Base-by-base conservation (phyloP, 2,888 invertebrate species). In the Eueremaeus valkanovi region DNA sequence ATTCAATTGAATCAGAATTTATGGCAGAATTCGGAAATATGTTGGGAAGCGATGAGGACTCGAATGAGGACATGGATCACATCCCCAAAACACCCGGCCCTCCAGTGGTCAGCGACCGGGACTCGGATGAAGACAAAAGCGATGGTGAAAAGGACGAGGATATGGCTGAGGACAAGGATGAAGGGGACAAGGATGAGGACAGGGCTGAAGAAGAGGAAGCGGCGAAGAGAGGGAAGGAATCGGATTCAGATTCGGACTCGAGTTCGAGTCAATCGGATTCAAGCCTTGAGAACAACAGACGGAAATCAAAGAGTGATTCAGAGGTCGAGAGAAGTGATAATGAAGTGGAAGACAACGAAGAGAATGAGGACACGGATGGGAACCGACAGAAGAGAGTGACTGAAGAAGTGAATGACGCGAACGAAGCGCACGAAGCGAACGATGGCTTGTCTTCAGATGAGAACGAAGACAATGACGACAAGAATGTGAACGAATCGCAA, bases 21-120 rank as follows among this genome's bases (percentile, higher is more conserved):
- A 74, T 74, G 74, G 40, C 74, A n/a, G 74, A 68, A n/a, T 74
- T 68, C 40, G 31, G 18, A 9, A 74, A 74, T 36, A 61, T 33
- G 61, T 74, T 45, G 21, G 68, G 66, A 27, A 74, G 74, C 36
- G 75, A 75, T 70, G 72, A 75, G 16, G 75, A 49, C 24, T 75
- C 75, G 13, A 72, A 51, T 40, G 75, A 72, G 40, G 75, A 75
- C 6, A 72, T 75, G 1, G 51, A 45, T 24, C 68, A 72, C 13
- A 51, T 75, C 70, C 49, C 75, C 24, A 51, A 75, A 75, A 75
- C 68, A 51, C 31, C 75, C 31, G 33, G 75, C 21, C 42, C 29
- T 33, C 33, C 73, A 27, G 73, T 40, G 1, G 42, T 40, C 13
- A 51, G 55, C 40, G 51, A 73, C 55, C 49, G 40, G 8, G 73